Percentiles rank a stretch among this genome's conserved stretches.
phyloP scores from a whole-genome alignment of 2,113 vertebrate genomes.

The Turdus rufiventris region DNA sequence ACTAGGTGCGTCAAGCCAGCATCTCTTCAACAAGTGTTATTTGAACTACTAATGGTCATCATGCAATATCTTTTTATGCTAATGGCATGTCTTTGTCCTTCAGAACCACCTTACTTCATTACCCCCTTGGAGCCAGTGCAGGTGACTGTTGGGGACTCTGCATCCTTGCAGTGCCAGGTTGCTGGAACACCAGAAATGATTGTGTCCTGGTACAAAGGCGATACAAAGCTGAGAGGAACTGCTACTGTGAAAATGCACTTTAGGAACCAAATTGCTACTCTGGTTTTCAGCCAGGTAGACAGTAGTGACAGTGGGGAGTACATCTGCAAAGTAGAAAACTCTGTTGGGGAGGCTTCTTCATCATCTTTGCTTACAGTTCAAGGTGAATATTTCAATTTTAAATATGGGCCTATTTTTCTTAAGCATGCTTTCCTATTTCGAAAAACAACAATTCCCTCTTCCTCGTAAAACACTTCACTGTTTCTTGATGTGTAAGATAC shows the following conservation, averaged over 20 bases:
- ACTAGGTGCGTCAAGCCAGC: slow-evolving; percentile 80
- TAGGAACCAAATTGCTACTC: slow-evolving; percentile 85
- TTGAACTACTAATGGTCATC: background rate
- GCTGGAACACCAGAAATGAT: slow-evolving; percentile 95
- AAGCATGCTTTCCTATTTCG: background rate
- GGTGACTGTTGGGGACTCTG: slow-evolving; percentile 86
- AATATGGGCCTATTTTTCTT: background rate
- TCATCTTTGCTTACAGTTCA: slow-evolving; percentile 84
- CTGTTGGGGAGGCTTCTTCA: slow-evolving; percentile 84
- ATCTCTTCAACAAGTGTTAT: background rate
- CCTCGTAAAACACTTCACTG: background rate
- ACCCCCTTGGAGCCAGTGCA: slow-evolving; percentile 85
- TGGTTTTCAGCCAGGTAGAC: slow-evolving; percentile 89
- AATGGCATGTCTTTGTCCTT: slow-evolving; percentile 57
- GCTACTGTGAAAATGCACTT: slow-evolving; percentile 88
- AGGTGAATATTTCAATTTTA: slow-evolving; percentile 76
- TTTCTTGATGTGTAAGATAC: background rate
- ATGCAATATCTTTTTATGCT: background rate
- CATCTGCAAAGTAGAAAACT: slow-evolving; percentile 93
- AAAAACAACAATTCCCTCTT: background rate
- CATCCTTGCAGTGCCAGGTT: slow-evolving; percentile 90
- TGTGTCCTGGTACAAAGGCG: slow-evolving; percentile 95
- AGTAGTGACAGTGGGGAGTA: slow-evolving; percentile 89
- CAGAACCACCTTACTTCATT: slow-evolving; percentile 91
- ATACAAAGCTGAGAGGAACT: slow-evolving; percentile 90